phyloP scores from a whole-genome alignment of 2,113 vertebrate genomes.

The Hystrix cristata region DNA sequence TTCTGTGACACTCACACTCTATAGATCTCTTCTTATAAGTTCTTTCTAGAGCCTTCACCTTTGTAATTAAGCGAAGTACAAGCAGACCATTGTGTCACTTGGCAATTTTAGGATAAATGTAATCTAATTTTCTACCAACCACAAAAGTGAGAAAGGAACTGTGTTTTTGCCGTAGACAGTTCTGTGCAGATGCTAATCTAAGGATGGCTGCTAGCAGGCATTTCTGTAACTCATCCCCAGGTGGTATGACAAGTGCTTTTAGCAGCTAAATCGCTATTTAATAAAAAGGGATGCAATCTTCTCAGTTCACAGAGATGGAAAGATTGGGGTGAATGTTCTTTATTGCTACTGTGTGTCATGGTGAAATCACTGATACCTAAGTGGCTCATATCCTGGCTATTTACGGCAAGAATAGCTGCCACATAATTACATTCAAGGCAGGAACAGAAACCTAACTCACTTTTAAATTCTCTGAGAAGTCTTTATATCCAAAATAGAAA shows the following conservation, averaged over 20 bases:
- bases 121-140: neutral
- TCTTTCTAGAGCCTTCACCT: neutral
- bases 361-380: slow-evolving; percentile 6
- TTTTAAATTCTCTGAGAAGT: slow-evolving; percentile 63
- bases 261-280: slow-evolving; percentile 26
- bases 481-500: slow-evolving; percentile 68
- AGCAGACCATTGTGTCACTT: neutral
- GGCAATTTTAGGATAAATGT: neutral
- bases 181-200: neutral
- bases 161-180: neutral
- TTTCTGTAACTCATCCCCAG: neutral
- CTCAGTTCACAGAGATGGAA: neutral
- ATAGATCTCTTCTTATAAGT: neutral
- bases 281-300: neutral
- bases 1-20: neutral
- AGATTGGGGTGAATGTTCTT: neutral
- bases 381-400: slow-evolving; percentile 52
- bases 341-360: neutral
- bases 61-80: slow-evolving; percentile 8
- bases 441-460: slow-evolving; percentile 57
- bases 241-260: neutral
- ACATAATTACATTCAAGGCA: slow-evolving; percentile 36
- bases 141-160: neutral
- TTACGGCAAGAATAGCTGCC: slow-evolving; percentile 12
- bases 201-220: neutral